Evolutionary conservation across 2,797 vertebrate species (phyloP), one percentile per base, ranked within the genome.

Genomic region (Gadopsis marmoratus): DNA sequence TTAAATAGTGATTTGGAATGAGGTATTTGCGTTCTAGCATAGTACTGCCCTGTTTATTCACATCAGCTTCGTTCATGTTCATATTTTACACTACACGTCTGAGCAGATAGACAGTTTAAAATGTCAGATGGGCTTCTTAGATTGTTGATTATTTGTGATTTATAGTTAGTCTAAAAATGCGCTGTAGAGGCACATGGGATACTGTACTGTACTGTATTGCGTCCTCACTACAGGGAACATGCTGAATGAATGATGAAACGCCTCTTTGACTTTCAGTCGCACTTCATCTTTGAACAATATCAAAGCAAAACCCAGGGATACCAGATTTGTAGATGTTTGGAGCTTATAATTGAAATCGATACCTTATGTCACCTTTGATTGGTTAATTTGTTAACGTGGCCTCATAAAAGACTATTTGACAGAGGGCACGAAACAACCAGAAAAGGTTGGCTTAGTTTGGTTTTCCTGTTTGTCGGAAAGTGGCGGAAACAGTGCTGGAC

Each of bases 1-100:
- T 90, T 66, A 50, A 78, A 74, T 87, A 74, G 63, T 59, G 54
- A 69, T 61, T 56, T 64, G 12, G 11, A 54, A 26, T 33, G n/a
- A 55, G 41, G 12, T 29, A 48, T 73, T 56, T 56, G 21, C 3
- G 16, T 23, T 53, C 21, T 31, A 9, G 21, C 4, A 7, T 7
- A 16, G 33, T 50, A 26, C 14, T 58, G 3, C 29, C 19, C 45
- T n/a, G 7, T 41, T 41, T 41, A 12, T 12, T 41, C 39, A 33
- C 11, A 8, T 21, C 7, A 23, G 12, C 39, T 45, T 29, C 31
- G 10, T 37, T n/a, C 4, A 39, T 45, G 23, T 37, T 41, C 7
- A 19, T 23, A 51, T 31, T 58, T 41, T 4, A 11, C 9, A 6
- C 21, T 3, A 12, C 5, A 17, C 6, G 0, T 56, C 23, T 39